A percentile compares a stretch with the other conserved stretches of the same genome.
Conservation (phyloP, 30 jellyfish, hydroid and myxozoan species). For the Aurelia sp. region DNA sequence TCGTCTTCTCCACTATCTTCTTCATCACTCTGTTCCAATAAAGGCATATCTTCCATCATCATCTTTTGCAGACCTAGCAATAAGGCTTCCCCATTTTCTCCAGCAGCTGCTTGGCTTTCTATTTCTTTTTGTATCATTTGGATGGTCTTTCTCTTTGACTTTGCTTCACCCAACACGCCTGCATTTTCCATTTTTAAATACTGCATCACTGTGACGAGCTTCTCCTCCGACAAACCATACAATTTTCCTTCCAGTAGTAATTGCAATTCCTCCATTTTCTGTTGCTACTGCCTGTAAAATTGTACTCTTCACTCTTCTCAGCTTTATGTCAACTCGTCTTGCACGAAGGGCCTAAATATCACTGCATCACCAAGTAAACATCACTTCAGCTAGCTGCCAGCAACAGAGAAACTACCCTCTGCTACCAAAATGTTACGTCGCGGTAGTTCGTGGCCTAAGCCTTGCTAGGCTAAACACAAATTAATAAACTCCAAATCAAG, state of each 20-base stretch:
- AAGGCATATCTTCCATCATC: slow-evolving; percentile 24
- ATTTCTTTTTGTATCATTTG: slow-evolving; percentile 38
- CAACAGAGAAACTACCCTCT: too few relatives aligned
- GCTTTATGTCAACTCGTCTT: neutral
- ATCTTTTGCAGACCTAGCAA: slow-evolving; percentile 29
- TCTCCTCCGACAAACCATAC: slow-evolving; percentile 14
- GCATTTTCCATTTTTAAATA: slow-evolving; percentile 31
- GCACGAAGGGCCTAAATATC: too few relatives aligned
- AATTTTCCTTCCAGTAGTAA: slow-evolving; percentile 16
- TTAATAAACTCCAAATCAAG: too few relatives aligned
- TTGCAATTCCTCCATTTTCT: slow-evolving; percentile 24
- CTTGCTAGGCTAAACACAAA: too few relatives aligned
- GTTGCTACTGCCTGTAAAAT: slow-evolving; percentile 16
- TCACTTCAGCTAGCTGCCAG: too few relatives aligned
- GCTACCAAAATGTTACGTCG: too few relatives aligned
- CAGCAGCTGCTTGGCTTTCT: slow-evolving; percentile 54
- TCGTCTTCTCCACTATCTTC: slow-evolving; percentile 40
- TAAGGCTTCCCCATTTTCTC: slow-evolving; percentile 48
- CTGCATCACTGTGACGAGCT: slow-evolving; percentile 2
- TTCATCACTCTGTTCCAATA: slow-evolving; percentile 19
- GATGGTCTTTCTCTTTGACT: slow-evolving; percentile 36
- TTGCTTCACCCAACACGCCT: slow-evolving; percentile 32
- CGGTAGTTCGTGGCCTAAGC: too few relatives aligned
- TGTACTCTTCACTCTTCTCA: neutral
- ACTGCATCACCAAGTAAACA: too few relatives aligned